These are phyloP conservation scores for Philantomba maxwellii DNA, from an alignment of 2,113 vertebrate genomes.

Conservation along the genomic window DNA sequence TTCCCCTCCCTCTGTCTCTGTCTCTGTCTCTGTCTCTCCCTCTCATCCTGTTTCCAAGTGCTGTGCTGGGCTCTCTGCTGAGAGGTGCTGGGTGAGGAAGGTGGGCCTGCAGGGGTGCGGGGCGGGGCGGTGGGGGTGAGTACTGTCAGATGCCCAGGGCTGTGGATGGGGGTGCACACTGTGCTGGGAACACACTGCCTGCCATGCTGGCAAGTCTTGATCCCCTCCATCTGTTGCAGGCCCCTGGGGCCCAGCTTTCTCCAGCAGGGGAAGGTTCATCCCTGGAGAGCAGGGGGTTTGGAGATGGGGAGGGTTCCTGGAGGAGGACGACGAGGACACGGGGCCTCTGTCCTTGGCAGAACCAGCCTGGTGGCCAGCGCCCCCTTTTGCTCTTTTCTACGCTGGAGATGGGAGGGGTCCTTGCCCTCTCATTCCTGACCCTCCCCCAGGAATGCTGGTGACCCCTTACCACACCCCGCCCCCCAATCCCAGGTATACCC, in stretches of 20 bases:
- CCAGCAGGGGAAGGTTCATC: neutral
- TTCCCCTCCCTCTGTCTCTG: neutral
- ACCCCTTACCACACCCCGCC: neutral
- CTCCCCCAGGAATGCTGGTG: neutral
- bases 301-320: neutral
- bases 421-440: neutral
- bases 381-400: neutral
- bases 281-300: neutral
- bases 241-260: neutral
- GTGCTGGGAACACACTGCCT: neutral
- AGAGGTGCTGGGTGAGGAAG: neutral
- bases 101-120: neutral
- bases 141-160: neutral
- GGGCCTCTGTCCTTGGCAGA: neutral
- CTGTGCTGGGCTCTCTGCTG: neutral
- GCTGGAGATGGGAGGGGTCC: neutral
- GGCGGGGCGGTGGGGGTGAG: neutral
- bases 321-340: accelerated
- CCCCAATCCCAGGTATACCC: neutral
- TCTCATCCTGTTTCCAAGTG: neutral
- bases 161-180: neutral
- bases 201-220: neutral
- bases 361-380: neutral
- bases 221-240: neutral
- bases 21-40: neutral